Percentiles rank a stretch among this genome's conserved stretches.
Conservation (phyloP, 2,797 vertebrate species). For the Sternarchorhynchus goeldii region DNA sequence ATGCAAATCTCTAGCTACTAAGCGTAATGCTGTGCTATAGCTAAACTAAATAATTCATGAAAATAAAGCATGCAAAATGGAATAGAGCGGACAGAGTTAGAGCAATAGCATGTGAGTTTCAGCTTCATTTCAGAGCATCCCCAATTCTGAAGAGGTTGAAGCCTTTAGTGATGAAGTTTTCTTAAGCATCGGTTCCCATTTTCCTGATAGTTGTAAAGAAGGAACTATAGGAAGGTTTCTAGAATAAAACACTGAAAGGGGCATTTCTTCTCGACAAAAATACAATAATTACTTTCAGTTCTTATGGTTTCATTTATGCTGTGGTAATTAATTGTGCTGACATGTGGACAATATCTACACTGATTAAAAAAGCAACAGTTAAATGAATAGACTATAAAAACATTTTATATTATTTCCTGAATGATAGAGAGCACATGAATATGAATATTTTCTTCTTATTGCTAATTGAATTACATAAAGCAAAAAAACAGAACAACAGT, state of each 20-base stretch:
- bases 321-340: neutral
- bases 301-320: too few relatives aligned
- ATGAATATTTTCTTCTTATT: neutral
- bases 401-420: too few relatives aligned
- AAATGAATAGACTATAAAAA: too few relatives aligned
- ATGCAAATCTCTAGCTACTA: constrained; percentile 4
- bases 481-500: too few relatives aligned
- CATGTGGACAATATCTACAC: neutral
- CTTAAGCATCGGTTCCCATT: constrained; percentile 16
- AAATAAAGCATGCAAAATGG: neutral
- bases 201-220: neutral
- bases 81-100: neutral
- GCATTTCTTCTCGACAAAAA: neutral
- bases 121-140: neutral
- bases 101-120: neutral
- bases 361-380: too few relatives aligned
- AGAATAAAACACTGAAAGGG: neutral
- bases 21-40: neutral
- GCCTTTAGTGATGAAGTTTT: neutral
- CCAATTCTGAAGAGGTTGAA: neutral
- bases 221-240: neutral
- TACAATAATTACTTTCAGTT: neutral
- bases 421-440: too few relatives aligned
- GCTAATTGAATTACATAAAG: neutral
- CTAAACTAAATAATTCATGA: neutral